Conservation (phyloP, 2,888 invertebrate species). For the Megamerina dolium region DNA sequence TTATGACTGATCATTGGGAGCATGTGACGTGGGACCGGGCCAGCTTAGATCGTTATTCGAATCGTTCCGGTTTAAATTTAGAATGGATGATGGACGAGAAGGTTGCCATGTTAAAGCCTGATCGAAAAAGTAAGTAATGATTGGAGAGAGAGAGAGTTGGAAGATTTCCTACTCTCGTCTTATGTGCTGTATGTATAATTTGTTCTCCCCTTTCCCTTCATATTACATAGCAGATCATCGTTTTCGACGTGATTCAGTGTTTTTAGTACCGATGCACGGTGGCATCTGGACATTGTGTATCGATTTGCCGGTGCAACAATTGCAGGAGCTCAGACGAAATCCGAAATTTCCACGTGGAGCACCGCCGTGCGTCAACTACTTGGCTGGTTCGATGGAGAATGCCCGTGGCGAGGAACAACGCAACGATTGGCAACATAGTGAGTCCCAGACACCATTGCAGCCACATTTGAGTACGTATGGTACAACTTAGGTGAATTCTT, state of each 20-base stretch:
- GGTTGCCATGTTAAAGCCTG: constrained; percentile 62
- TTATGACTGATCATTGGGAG: constrained; percentile 90
- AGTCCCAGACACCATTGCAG: constrained; percentile 52
- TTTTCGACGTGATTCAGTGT: constrained; percentile 52
- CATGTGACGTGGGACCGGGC: constrained; percentile 74
- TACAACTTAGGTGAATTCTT: constrained; percentile 32
- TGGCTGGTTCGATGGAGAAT: constrained; percentile 63
- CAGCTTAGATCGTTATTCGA: constrained; percentile 43
- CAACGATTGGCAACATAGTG: constrained; percentile 75
- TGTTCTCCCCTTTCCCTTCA: too few relatives aligned
- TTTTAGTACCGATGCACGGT: constrained; percentile 82
- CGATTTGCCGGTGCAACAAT: constrained; percentile 72
- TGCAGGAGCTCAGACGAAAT: constrained; percentile 52
- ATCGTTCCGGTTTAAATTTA: constrained; percentile 53
- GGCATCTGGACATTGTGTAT: constrained; percentile 87
- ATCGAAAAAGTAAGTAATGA: constrained; percentile 40
- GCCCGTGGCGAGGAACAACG: constrained; percentile 64
- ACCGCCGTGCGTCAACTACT: constrained; percentile 73
- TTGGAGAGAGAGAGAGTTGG: too few relatives aligned
- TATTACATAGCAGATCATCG: constrained; percentile 53
- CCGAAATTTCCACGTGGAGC: constrained; percentile 49
- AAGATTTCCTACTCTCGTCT: not conserved
- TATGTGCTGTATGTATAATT: too few relatives aligned
- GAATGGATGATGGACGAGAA: constrained; percentile 73
- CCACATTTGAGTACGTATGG: constrained; percentile 50